Evolutionary conservation across 2,113 vertebrate genomes (phyloP), one percentile per base, ranked within the genome.

Genomic region (Columba janthina): DNA sequence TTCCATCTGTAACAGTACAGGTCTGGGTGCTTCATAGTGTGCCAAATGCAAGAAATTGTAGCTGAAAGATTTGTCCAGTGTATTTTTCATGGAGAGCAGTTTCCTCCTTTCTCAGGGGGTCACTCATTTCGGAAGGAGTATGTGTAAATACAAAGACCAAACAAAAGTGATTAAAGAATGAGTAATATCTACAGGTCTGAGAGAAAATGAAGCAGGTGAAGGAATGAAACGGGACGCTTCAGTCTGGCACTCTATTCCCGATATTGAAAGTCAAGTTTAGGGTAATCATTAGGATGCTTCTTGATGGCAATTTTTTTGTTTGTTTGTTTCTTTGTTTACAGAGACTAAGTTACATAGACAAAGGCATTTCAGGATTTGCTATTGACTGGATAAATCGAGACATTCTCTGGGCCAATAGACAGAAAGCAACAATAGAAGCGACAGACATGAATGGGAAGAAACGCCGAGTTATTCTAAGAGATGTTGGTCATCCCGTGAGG

Each of bases 381-480:
- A 97, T 99, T 95, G 98, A 99, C 92, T 99, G 99, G 99, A 97
- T 99, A 96, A 97, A 98, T 93, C 98, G 98, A 85, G 85, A 96
- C 32, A 83, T 99, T 57, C 98, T 99, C 61, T 99, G 99, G 99
- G 98, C 98, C 88, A 98, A 98, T 73, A 97, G 84, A 56, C 97
- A 98, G 86, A 98, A 98, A 91, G 98, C 99, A 95, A 98, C 96
- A 66, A 98, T 99, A 94, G 98, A 98, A 90, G 97, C 73, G 56
- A 98, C 98, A 12, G 98, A 98, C 75, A 94, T 97, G 88, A 97
- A 98, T 85, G 99, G 99, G 69, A 98, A 98, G 91, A 98, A 98
- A 80, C 94, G 98, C 9, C 96, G 48, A 78, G 96, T 98, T 50
- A 90, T 99, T 89, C 91, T 98, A 81, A 98, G 97, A 91, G 94